phyloP scores from a whole-genome alignment of 2,113 vertebrate species.

The Panthera tigris region DNA sequence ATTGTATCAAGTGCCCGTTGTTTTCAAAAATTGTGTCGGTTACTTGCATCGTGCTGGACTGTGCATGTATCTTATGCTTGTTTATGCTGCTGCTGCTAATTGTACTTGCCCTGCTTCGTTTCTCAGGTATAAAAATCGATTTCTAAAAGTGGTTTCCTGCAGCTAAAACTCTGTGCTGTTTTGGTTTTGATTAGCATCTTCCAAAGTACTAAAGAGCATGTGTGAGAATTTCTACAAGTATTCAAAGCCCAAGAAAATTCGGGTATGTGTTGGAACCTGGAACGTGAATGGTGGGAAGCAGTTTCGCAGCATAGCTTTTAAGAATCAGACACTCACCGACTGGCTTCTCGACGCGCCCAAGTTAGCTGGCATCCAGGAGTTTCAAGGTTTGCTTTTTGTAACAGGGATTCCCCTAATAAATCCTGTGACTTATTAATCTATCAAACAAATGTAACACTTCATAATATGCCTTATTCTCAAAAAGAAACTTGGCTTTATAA shows the following conservation, averaged over 20 bases:
- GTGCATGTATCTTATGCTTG: conserved; percentile 47
- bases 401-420: background rate
- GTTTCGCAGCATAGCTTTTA: conserved; percentile 98
- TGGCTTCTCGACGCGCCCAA: conserved; percentile 97
- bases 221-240: conserved; percentile 97
- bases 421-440: background rate
- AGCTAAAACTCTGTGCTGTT: conserved; percentile 28
- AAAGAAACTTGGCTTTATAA: background rate
- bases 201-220: conserved; percentile 95
- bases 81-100: background rate
- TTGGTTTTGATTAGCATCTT: conserved; percentile 89
- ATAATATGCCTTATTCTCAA: background rate
- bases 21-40: background rate
- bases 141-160: background rate
- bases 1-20: background rate
- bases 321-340: conserved; percentile 98
- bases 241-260: conserved; percentile 92
- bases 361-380: conserved; percentile 92
- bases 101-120: background rate
- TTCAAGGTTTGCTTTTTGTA: conserved; percentile 89
- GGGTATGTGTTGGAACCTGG: conserved; percentile 96
- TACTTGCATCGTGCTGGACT: background rate
- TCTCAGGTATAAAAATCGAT: background rate
- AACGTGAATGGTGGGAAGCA: conserved; percentile 98
- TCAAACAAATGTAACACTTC: background rate